phyloP scores from a whole-genome alignment of 2,797 vertebrate genomes.

The Hemibagrus guttatus region DNA sequence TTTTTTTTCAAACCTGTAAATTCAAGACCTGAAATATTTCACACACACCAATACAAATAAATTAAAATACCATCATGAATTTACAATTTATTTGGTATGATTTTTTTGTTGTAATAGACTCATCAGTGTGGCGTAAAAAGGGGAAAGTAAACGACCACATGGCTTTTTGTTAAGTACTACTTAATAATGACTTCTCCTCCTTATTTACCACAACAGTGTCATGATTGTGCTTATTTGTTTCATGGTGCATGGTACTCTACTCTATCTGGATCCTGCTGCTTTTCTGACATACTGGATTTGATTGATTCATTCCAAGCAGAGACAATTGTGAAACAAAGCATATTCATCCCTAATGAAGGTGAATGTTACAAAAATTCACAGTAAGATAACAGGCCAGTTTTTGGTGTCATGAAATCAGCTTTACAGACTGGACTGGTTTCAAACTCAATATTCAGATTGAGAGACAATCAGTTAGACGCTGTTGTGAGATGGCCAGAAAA shows the following conservation, averaged over 20 bases:
- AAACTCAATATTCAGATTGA: not conserved
- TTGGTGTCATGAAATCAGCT: not conserved
- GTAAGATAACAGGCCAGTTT: not conserved
- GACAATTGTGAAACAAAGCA: not conserved
- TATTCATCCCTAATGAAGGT: not conserved
- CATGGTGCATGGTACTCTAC: not conserved
- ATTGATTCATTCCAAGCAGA: not conserved
- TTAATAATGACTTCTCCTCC: not conserved
- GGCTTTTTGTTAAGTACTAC: not conserved
- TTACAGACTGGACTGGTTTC: not conserved
- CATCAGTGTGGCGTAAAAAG: not conserved
- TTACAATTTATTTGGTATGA: not conserved
- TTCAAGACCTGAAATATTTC: not conserved
- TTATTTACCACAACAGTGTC: not conserved
- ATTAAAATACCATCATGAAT: not conserved
- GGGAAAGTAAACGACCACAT: not conserved
- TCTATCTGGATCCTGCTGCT: not conserved
- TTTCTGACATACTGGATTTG: not conserved
- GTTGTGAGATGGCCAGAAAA: not conserved
- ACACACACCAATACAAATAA: not conserved
- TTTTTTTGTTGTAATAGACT: not conserved
- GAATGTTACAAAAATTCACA: not conserved
- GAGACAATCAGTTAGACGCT: not conserved
- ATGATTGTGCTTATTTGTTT: slow-evolving; percentile 1
- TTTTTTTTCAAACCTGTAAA: not conserved